Base-by-base conservation (phyloP, 2,888 invertebrate genomes). In the Alloscopus bannaensis region DNA sequence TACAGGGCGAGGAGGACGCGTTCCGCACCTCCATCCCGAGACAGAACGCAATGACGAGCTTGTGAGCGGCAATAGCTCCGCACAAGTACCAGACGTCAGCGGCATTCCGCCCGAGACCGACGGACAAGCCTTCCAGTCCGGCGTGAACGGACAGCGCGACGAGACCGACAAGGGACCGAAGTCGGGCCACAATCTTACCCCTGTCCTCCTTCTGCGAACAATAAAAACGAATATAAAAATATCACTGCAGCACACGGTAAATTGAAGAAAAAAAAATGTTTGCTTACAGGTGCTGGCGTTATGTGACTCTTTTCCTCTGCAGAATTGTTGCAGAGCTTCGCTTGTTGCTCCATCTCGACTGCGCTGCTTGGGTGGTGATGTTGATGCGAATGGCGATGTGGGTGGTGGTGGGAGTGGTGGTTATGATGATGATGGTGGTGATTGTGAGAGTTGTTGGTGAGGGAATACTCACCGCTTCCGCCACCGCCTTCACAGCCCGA, bases 21-120 rank as follows among this genome's bases (percentile, higher is more conserved):
- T 76, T 80, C 59, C 86, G 69, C 59, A 96, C 88, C 87, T 96
- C 95, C 45, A 95, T 92, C 2, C 95, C 95, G 69, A 96, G 94
- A 87, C 95, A 96, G 88, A 96, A 95, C 0, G 95, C 94, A 81
- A 96, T 93, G 26, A 96, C 95, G 59, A 95, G 90, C 88, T 96
- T 96, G 88, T 96, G 96, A 0, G 94, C 94, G 0, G 94, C 92
- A 0, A 96, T 92, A 0, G 95, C 95, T 3, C 92, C 94, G 87
- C 95, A 93, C 92, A 96, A 93, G 88, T 94, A 94, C 90, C 93
- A 93, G 6, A 93, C 92, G 22, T 90, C 90, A 0, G 88, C 86
- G 1, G 90, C 89, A 26, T 91, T 91, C 16, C 91, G 89, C n/a
- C 95, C 94, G 72, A 95, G 88, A 0, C 95, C 95, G 16, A 95